Evolutionary conservation across 2,113 vertebrate genomes (phyloP).

Genomic region (Daphoenositta chrysoptera): DNA sequence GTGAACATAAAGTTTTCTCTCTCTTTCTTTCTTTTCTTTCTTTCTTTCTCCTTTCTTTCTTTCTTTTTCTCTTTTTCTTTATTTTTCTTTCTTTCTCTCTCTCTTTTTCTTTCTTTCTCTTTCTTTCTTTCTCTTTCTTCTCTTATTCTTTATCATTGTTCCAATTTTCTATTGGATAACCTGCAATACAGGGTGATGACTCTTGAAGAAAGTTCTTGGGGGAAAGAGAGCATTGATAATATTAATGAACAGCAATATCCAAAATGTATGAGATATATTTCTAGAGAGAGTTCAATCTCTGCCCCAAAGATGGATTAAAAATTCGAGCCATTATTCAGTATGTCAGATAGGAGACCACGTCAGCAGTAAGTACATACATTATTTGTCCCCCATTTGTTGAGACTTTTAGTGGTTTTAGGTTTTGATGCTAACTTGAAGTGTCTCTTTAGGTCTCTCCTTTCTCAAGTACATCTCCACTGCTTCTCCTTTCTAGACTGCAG

Average conservation of each 20-base stretch:
- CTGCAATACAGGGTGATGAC: background rate
- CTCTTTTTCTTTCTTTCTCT: background rate
- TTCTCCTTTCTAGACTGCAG: background rate
- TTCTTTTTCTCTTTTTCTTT: too few relatives aligned
- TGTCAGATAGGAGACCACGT: background rate
- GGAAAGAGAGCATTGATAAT: background rate
- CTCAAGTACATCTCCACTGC: background rate
- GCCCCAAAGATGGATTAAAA: background rate
- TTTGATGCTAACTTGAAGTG: background rate
- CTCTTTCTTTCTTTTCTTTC: background rate
- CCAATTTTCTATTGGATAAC: background rate
- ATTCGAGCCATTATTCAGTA: background rate
- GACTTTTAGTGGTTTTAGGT: background rate
- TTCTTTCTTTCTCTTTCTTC: background rate
- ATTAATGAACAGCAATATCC: background rate
- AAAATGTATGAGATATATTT: background rate
- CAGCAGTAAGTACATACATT: background rate
- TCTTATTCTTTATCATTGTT: background rate
- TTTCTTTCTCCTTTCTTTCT: background rate
- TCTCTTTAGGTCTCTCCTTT: background rate
- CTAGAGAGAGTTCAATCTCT: background rate
- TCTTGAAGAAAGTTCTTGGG: background rate
- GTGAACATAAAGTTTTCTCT: background rate
- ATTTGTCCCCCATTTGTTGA: background rate
- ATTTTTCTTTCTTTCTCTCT: background rate